Evolutionary conservation across 2,797 vertebrate genomes (phyloP), one percentile per base, ranked within the genome.

Genomic region (Ara ararauna): DNA sequence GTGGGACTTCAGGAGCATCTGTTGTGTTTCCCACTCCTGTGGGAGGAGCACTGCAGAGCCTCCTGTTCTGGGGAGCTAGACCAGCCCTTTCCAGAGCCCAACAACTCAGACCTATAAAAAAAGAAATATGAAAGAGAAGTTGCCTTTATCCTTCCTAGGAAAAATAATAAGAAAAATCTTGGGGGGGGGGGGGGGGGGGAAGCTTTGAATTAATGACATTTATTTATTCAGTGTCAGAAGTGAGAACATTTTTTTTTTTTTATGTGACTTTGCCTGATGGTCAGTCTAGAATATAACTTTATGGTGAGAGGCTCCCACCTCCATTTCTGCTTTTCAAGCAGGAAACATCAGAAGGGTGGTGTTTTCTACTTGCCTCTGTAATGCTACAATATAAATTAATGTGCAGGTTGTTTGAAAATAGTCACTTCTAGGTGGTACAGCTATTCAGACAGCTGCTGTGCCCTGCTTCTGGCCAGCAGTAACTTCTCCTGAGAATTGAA

Each of bases 351-450:
- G 30, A 21, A 64, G 15, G 21, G 9, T 9, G 23, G 34, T 20
- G 7, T 65, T 78, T 70, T 20, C 54, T 58, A 1, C 5, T 1
- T 11, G 20, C 3, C 68, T 38, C 42, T 62, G 20, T 62, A 66
- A 19, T 29, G 16, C 36, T 15, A 3, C 6, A 48, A 3, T 2
- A 4, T 0, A 18, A 66, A 44, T 58, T 77, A 10, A 7, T 15
- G 24, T 2, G 3, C 2, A 8, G 23, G 13, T 48, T 19, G 68
- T 61, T 85, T 34, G 30, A 30, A 58, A 89, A 23, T 12, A 26
- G 15, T 10, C 4, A 1, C 8, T 53, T 62, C 19, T 9, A 1
- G 19, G 11, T 32, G 13, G 5, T 26, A 13, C 16, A 44, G 54
- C 3, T 62, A 19, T 29, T 42, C 16, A 27, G 17, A 45, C 34